Evolutionary conservation across 2,113 vertebrate species (phyloP).

Genomic region (Halichoeres trimaculatus): DNA sequence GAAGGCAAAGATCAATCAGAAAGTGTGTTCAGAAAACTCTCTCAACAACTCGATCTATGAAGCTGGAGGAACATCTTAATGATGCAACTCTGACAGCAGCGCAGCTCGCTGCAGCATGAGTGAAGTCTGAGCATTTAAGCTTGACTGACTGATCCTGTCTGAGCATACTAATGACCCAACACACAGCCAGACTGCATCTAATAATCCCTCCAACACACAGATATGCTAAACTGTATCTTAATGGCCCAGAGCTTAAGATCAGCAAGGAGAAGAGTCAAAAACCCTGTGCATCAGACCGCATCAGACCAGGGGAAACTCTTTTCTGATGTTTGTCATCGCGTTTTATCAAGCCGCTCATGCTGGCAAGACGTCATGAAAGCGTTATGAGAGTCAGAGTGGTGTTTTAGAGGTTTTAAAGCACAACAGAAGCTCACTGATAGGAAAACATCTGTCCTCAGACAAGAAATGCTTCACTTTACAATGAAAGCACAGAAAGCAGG

Average conservation of each 20-base stretch:
- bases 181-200: constrained; percentile 9
- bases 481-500: not conserved
- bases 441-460: not conserved
- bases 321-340: not conserved
- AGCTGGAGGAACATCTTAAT: constrained; percentile 32
- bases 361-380: not conserved
- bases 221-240: constrained; percentile 8
- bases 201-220: constrained; percentile 11
- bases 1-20: no score
- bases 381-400: not conserved
- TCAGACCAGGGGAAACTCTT: not conserved
- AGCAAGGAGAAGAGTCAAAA: not conserved
- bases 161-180: constrained; percentile 49
- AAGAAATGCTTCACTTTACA: not conserved
- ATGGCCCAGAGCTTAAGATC: constrained; percentile 16
- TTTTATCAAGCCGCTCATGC: constrained; percentile 8
- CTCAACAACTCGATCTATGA: not conserved
- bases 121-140: constrained; percentile 38
- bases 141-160: constrained; percentile 28
- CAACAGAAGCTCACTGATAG: not conserved
- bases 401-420: not conserved
- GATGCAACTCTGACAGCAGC: constrained; percentile 43
- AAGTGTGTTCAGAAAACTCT: constrained; percentile 5
- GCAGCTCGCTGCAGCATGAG: constrained; percentile 3
- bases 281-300: not conserved